Conservation (phyloP, 2,888 invertebrate genomes). For the Meloe dianella region DNA sequence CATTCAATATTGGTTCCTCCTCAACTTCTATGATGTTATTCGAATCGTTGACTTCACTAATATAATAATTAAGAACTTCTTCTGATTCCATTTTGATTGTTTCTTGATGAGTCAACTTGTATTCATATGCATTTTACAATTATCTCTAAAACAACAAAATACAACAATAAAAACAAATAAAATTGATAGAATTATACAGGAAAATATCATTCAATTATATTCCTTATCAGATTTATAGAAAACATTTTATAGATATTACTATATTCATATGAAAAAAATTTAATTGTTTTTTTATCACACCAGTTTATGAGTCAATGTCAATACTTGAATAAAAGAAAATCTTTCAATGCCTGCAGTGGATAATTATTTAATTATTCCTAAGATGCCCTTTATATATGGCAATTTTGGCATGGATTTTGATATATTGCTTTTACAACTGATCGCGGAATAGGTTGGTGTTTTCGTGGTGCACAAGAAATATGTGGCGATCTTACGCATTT, state of each 20-base stretch:
- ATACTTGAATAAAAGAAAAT: too few relatives aligned
- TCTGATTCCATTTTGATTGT: constrained; percentile 44
- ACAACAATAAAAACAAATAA: neutral
- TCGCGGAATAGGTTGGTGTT: too few relatives aligned
- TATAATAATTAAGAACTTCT: constrained; percentile 52
- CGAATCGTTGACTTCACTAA: constrained; percentile 54
- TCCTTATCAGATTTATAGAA: neutral
- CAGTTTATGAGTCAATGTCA: neutral
- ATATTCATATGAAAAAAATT: neutral
- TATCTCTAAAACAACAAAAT: neutral
- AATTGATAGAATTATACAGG: neutral
- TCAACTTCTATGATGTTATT: constrained; percentile 51
- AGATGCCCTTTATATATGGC: too few relatives aligned
- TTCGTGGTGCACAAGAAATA: too few relatives aligned
- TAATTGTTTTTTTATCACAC: neutral
- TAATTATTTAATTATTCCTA: too few relatives aligned
- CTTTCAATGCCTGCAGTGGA: too few relatives aligned
- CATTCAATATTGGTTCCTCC: constrained; percentile 50
- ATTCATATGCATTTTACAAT: neutral
- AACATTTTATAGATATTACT: neutral
- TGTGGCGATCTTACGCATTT: too few relatives aligned
- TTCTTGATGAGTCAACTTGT: neutral
- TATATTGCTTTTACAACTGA: too few relatives aligned
- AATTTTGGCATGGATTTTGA: too few relatives aligned
- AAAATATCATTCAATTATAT: neutral